Evolutionary conservation across 2,888 invertebrate species (phyloP).

Genomic region (Globia sparganii): DNA sequence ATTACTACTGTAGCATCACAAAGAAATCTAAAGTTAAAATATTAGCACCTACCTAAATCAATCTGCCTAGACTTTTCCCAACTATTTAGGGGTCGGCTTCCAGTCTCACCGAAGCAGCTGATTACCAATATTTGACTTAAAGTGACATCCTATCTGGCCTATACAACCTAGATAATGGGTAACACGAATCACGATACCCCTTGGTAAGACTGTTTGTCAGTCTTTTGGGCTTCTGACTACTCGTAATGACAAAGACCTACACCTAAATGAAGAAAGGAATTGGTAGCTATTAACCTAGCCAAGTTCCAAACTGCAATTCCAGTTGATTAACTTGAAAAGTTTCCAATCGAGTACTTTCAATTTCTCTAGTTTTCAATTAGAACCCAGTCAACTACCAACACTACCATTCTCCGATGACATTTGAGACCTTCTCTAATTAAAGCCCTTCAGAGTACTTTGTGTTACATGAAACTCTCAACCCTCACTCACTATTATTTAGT

Average conservation of each 20-base stretch:
- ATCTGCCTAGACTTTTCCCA: neutral
- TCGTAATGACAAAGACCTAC: neutral
- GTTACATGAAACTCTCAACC: slow-evolving; percentile 8
- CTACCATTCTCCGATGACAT: slow-evolving; percentile 18
- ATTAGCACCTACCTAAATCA: neutral
- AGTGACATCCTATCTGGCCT: neutral
- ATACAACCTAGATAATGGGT: neutral
- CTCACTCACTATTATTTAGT: slow-evolving; percentile 14
- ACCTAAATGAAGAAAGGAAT: neutral
- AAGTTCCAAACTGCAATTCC: slow-evolving; percentile 19
- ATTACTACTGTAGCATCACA: neutral
- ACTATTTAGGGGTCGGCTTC: neutral
- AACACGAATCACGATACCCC: neutral
- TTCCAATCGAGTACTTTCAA: slow-evolving; percentile 32
- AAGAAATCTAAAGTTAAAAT: neutral
- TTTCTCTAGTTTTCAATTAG: slow-evolving; percentile 30
- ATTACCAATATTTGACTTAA: too few relatives aligned
- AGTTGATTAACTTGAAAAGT: slow-evolving; percentile 43
- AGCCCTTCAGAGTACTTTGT: slow-evolving; percentile 25
- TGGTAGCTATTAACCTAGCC: neutral
- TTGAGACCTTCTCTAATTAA: slow-evolving; percentile 24
- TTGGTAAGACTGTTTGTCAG: neutral
- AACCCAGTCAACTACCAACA: slow-evolving; percentile 15
- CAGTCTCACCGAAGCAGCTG: neutral
- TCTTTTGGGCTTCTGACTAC: neutral